Conservation (phyloP, 1,140 invertebrate genomes). For the Papilio helenus region DNA sequence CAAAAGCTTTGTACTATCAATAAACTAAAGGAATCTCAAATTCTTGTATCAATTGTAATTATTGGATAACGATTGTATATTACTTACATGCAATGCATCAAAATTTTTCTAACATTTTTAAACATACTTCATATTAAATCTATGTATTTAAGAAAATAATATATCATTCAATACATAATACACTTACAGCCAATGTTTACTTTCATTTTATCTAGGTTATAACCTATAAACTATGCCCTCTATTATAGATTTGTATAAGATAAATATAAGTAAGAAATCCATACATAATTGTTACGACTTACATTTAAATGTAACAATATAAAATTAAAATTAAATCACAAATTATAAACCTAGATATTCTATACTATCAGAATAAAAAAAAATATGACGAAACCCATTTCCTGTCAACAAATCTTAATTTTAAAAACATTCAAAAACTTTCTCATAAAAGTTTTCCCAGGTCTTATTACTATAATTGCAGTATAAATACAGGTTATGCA, state of each 20-base stretch:
- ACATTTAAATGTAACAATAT: no score
- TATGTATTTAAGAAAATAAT: neutral
- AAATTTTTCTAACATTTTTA: neutral
- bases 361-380: no score
- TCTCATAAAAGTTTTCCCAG: slow-evolving; percentile 38
- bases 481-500: slow-evolving; percentile 40
- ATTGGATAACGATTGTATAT: neutral
- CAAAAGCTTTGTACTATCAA: neutral
- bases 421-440: slow-evolving; percentile 37
- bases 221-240: neutral
- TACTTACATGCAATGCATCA: slow-evolving; percentile 9
- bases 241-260: neutral
- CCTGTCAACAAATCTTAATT: slow-evolving; percentile 36
- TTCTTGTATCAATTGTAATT: neutral
- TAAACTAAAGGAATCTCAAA: slow-evolving; percentile 6
- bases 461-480: slow-evolving; percentile 38
- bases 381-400: neutral
- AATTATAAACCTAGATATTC: neutral
- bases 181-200: neutral
- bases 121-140: neutral
- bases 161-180: neutral
- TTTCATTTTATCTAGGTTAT: slow-evolving; percentile 4
- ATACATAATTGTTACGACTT: neutral
- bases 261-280: neutral
- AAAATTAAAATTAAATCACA: neutral